phyloP scores from a whole-genome alignment of 2,888 invertebrate species.

The Hoplodrina blanda region DNA sequence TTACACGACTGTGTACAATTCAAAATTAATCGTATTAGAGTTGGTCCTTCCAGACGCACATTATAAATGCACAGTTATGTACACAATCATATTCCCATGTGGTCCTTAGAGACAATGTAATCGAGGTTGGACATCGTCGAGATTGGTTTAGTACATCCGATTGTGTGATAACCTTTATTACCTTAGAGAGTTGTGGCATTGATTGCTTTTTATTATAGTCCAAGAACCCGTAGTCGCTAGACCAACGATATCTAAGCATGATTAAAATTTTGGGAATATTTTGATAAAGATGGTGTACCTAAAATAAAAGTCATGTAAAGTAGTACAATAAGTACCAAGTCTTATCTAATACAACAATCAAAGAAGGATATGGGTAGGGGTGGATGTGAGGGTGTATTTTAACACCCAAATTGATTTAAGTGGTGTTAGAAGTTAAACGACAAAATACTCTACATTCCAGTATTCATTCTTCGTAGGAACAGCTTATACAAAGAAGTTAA shows the following conservation, averaged over 20 bases:
- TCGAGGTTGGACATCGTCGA: conserved; percentile 8
- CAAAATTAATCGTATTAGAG: not conserved
- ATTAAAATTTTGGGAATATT: too few species aligned
- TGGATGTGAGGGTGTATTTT: too few species aligned
- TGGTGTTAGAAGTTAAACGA: too few species aligned
- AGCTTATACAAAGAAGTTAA: conserved; percentile 56
- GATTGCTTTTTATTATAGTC: conserved; percentile 9
- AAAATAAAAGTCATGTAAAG: too few species aligned
- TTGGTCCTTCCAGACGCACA: not conserved
- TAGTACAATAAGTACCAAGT: too few species aligned
- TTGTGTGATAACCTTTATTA: conserved; percentile 23
- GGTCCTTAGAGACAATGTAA: conserved; percentile 10
- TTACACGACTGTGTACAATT: not conserved
- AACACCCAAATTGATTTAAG: too few species aligned
- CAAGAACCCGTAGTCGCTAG: not conserved
- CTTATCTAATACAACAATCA: too few species aligned
- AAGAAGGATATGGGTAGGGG: too few species aligned
- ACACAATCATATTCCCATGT: conserved; percentile 8
- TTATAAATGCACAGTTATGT: conserved; percentile 2
- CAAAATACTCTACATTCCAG: conserved; percentile 34
- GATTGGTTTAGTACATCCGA: conserved; percentile 15
- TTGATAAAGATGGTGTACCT: too few species aligned
- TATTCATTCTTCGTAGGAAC: conserved; percentile 47
- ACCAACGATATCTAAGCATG: not conserved
- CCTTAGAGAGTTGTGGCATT: conserved; percentile 24